phyloP scores from a whole-genome alignment of 2,113 vertebrate species.

The Edolisoma coerulescens region DNA sequence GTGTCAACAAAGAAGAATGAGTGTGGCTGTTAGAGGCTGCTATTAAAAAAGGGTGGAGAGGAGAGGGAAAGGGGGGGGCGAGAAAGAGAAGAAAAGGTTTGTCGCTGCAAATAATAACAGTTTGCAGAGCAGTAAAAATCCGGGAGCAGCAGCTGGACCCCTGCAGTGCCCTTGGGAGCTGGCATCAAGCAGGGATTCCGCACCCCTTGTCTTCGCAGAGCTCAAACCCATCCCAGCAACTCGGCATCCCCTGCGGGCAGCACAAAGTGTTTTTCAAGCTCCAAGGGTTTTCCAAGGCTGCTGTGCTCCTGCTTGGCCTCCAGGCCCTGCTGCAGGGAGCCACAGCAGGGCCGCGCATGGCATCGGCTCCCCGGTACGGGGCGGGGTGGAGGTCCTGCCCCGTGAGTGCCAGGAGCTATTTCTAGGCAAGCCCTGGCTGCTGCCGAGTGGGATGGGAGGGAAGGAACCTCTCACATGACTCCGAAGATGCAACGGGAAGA shows the following conservation, averaged over 20 bases:
- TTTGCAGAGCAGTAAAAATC: not conserved
- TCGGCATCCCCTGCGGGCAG: not conserved
- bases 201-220: not conserved
- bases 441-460: not conserved
- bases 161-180: not conserved
- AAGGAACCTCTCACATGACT: slow-evolving; percentile 47
- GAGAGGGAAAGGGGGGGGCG: not conserved
- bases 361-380: not conserved
- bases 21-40: slow-evolving; percentile 55
- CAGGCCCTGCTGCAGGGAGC: not conserved
- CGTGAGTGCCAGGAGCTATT: not conserved
- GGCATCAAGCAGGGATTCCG: fast-evolving
- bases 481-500: slow-evolving; percentile 35
- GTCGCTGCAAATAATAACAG: slow-evolving; percentile 2
- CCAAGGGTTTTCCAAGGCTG: not conserved
- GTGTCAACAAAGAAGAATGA: slow-evolving; percentile 65
- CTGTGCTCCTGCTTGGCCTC: not conserved
- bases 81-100: not conserved
- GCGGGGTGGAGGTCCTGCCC: not conserved
- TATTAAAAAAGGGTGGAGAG: slow-evolving; percentile 60
- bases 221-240: not conserved
- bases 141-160: not conserved
- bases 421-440: not conserved
- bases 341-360: not conserved
- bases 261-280: not conserved